These are phyloP conservation scores for Protobothrops flavoviridis DNA, from an alignment of 2,113 vertebrate genomes.

Conservation along the genomic window DNA sequence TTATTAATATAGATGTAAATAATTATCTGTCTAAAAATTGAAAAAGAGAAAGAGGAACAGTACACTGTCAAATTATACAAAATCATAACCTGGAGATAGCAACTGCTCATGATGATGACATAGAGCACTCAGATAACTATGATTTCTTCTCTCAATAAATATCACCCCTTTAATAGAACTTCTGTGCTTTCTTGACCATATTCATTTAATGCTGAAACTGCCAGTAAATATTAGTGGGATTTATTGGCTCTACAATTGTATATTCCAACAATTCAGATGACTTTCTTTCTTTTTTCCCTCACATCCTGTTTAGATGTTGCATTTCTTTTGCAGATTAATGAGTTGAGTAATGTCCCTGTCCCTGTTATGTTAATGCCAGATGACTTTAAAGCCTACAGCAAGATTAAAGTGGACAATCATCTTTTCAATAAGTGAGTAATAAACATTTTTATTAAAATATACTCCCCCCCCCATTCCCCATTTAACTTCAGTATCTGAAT, in stretches of 20 bases:
- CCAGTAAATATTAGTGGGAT: background rate
- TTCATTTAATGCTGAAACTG: background rate
- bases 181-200: background rate
- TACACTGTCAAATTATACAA: background rate
- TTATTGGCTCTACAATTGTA: background rate
- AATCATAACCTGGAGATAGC: background rate
- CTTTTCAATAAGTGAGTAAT: conserved; percentile 95
- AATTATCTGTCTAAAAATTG: background rate
- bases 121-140: background rate
- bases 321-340: conserved; percentile 82
- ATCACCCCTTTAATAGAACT: accelerated
- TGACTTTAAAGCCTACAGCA: conserved; percentile 97
- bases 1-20: background rate
- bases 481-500: background rate
- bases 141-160: background rate
- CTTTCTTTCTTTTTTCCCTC: background rate
- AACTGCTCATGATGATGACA: background rate
- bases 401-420: conserved; percentile 99
- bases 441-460: background rate
- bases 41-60: background rate
- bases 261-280: accelerated
- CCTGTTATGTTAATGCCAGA: conserved; percentile 97
- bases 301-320: background rate
- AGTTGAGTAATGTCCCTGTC: conserved; percentile 92
- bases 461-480: no score